A percentile compares a stretch with the other conserved stretches of the same genome.
These are phyloP conservation scores for Agriopis leucophaearia DNA, from an alignment of 2,888 invertebrate species.

Conservation along the genomic window DNA sequence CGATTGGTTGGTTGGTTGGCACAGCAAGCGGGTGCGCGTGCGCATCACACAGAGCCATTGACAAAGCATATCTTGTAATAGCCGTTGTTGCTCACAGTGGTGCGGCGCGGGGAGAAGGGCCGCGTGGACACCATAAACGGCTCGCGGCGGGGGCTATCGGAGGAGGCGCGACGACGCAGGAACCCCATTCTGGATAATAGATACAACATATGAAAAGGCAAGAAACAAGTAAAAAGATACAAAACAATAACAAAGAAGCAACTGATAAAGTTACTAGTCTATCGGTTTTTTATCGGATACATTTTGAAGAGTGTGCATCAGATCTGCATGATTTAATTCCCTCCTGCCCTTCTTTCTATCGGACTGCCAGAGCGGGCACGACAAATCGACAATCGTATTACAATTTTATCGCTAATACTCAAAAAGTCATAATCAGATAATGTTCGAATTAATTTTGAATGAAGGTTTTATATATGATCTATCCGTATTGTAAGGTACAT, in stretches of 20 bases:
- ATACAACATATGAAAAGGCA: too few relatives aligned
- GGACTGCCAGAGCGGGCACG: too few relatives aligned
- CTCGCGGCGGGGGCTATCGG: slow-evolving; percentile 85
- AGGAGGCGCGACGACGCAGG: slow-evolving; percentile 83
- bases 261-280: neutral
- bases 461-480: too few relatives aligned
- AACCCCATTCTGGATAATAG: slow-evolving; percentile 76
- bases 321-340: too few relatives aligned
- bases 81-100: slow-evolving; percentile 86
- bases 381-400: too few relatives aligned
- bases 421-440: too few relatives aligned
- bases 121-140: slow-evolving; percentile 73
- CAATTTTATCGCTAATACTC: too few relatives aligned
- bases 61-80: slow-evolving; percentile 87
- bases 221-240: neutral
- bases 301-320: too few relatives aligned
- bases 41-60: slow-evolving; percentile 83
- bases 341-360: too few relatives aligned
- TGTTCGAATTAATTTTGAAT: too few relatives aligned
- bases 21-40: slow-evolving; percentile 58
- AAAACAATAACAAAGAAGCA: neutral
- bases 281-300: too few relatives aligned
- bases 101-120: slow-evolving; percentile 85
- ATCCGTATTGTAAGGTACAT: too few relatives aligned
- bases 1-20: slow-evolving; percentile 55